Evolutionary conservation across 2,888 invertebrate species (phyloP).

Genomic region (Hymenopus coronatus): DNA sequence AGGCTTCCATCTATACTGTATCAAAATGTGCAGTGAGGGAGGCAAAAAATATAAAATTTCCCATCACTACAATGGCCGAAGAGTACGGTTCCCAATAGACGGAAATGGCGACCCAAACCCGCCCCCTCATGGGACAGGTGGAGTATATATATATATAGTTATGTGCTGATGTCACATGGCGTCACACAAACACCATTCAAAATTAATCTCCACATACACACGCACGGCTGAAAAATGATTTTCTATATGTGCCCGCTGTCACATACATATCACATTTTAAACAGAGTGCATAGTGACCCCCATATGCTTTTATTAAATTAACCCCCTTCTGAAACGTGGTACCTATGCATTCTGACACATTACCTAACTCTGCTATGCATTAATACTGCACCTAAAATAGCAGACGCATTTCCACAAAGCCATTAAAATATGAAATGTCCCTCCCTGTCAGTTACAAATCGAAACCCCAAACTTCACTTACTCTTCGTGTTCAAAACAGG

Average conservation of each 20-base stretch:
- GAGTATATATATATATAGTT: not conserved
- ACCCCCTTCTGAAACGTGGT: not conserved
- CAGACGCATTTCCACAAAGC: not conserved
- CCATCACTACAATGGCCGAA: not conserved
- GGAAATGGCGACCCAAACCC: not conserved
- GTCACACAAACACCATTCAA: not conserved
- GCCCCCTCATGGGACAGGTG: not conserved
- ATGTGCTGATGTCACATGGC: not conserved
- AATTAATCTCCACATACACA: not conserved
- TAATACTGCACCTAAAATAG: constrained; percentile 1
- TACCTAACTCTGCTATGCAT: not conserved
- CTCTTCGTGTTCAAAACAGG: not conserved
- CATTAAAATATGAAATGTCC: constrained; percentile 16
- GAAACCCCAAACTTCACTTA: not conserved
- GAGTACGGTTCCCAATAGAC: not conserved
- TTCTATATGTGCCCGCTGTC: not conserved
- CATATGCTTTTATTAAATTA: not conserved
- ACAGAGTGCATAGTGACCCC: not conserved
- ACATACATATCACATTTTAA: not conserved
- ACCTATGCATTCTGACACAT: not conserved
- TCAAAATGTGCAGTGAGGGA: constrained; percentile 5
- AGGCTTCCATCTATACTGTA: not conserved
- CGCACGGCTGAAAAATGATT: not conserved
- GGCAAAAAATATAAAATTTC: not conserved
- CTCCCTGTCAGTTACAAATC: not conserved